These are phyloP conservation scores for Pycnomerus fuliginosus DNA, from an alignment of 2,888 invertebrate species.

Conservation along the genomic window DNA sequence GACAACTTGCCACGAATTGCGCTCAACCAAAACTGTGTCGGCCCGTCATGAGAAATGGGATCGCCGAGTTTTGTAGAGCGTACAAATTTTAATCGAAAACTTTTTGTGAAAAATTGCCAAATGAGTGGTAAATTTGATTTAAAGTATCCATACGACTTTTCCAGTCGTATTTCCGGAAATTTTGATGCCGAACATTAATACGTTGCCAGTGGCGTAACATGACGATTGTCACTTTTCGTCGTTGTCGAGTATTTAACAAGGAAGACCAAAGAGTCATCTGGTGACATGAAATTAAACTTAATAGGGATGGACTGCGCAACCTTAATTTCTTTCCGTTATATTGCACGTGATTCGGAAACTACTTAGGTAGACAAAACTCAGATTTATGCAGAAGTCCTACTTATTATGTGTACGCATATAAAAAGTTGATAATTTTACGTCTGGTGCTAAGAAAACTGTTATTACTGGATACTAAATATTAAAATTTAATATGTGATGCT, in stretches of 20 bases:
- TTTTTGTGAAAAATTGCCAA: conserved; percentile 50
- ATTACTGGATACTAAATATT: background rate
- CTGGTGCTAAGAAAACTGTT: background rate
- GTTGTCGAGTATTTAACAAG: conserved; percentile 52
- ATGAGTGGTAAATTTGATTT: conserved; percentile 52
- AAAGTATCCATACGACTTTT: conserved; percentile 48
- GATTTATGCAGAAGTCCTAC: too few relatives aligned
- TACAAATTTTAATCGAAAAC: conserved; percentile 50
- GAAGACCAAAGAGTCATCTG: conserved; percentile 54
- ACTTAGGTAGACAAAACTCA: too few relatives aligned
- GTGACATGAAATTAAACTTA: conserved; percentile 51
- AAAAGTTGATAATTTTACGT: background rate
- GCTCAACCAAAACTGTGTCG: background rate
- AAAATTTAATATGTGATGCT: background rate
- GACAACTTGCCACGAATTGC: conserved; percentile 48
- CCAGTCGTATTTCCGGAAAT: conserved; percentile 51
- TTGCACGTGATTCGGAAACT: conserved; percentile 43
- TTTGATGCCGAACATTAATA: conserved; percentile 51
- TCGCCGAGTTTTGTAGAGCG: too few relatives aligned
- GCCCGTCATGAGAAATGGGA: background rate
- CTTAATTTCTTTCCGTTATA: conserved; percentile 28
- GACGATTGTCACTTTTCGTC: conserved; percentile 44
- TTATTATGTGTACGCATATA: conserved; percentile 5
- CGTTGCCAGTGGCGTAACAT: conserved; percentile 42
- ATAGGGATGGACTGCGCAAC: conserved; percentile 40